These are phyloP conservation scores for Columbina picui DNA, from an alignment of 2,113 vertebrate species.

Conservation along the genomic window DNA sequence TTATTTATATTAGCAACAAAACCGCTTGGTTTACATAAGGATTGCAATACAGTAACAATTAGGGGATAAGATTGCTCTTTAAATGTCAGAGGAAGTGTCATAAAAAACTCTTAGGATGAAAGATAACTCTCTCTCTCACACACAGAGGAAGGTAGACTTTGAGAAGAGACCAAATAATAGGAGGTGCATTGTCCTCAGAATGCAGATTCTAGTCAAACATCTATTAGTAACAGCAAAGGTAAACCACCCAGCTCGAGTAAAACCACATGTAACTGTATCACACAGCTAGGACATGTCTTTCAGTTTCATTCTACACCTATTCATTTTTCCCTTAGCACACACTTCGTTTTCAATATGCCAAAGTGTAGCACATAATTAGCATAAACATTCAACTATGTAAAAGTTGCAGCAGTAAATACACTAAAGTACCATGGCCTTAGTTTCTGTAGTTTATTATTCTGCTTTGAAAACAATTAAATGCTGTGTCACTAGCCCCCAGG, in stretches of 20 bases:
- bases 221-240: neutral
- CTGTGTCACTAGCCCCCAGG: neutral
- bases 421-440: neutral
- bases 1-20: constrained; percentile 20
- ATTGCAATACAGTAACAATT: neutral
- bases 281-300: neutral
- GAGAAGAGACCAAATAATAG: neutral
- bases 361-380: neutral
- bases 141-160: neutral
- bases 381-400: neutral
- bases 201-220: neutral
- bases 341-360: neutral
- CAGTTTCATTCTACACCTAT: neutral
- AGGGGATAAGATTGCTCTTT: neutral
- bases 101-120: neutral
- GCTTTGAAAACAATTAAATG: neutral
- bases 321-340: neutral
- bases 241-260: neutral
- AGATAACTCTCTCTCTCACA: neutral
- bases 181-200: neutral
- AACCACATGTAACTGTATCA: neutral
- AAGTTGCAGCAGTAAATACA: neutral
- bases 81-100: neutral
- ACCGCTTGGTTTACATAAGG: neutral
- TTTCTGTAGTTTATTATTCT: neutral